Percentiles rank a stretch among this genome's conserved stretches.
phyloP scores from a whole-genome alignment of 2,888 invertebrate genomes.

The Hyposoter didymator region DNA sequence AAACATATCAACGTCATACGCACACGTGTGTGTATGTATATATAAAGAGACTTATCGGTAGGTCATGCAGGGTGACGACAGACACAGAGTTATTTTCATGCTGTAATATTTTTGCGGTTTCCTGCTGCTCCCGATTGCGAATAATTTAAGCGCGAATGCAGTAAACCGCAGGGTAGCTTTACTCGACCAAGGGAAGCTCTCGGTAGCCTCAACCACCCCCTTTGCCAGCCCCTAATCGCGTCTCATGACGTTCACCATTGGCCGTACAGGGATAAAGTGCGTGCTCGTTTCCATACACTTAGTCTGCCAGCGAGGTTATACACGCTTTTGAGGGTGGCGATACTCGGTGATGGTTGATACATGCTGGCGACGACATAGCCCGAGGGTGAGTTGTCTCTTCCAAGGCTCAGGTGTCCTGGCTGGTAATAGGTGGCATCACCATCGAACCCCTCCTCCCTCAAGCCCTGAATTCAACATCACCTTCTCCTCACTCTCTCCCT shows the following conservation, averaged over 20 bases:
- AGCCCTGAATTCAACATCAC: conserved; percentile 19
- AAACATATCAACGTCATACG: neutral
- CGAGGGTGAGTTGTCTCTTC: conserved; percentile 65
- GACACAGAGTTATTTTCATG: conserved; percentile 9
- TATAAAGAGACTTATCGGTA: neutral
- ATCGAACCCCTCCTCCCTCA: conserved; percentile 63
- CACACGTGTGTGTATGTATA: neutral
- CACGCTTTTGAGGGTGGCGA: conserved; percentile 27
- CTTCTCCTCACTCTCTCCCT: conserved; percentile 54
- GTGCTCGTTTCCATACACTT: conserved; percentile 80
- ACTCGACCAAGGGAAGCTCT: conserved; percentile 59
- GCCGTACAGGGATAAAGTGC: conserved; percentile 74
- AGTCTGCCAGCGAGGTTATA: conserved; percentile 45
- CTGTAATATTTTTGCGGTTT: conserved; percentile 82
- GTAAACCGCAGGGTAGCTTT: conserved; percentile 67
- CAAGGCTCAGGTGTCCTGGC: conserved; percentile 81
- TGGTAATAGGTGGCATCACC: conserved; percentile 82
- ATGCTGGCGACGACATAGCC: conserved; percentile 44
- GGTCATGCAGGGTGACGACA: conserved; percentile 4
- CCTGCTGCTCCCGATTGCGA: conserved; percentile 71
- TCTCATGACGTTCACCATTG: conserved; percentile 34
- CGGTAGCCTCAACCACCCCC: conserved; percentile 17
- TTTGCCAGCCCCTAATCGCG: conserved; percentile 9
- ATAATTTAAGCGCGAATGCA: conserved; percentile 81
- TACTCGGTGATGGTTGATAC: conserved; percentile 35